Base-by-base conservation (phyloP, 2,888 invertebrate species). In the Morpho deidamia region DNA sequence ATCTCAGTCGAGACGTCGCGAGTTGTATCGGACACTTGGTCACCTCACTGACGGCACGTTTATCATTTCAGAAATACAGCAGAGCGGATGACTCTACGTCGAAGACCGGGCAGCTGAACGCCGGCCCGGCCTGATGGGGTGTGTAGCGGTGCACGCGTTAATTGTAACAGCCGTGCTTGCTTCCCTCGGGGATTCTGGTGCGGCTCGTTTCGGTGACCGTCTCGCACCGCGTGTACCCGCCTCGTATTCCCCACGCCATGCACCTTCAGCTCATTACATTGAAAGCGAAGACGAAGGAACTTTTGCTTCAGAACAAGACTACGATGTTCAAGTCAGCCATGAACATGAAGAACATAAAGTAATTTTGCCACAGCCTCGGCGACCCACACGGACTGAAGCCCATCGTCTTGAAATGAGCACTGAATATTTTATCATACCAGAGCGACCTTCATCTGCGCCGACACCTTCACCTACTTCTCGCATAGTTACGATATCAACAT, bases 401-500 rank as follows among this genome's bases (percentile, higher is more conserved):
- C 90, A 91, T 64, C 92, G 93, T 32, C 83, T 94, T 44, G 95
- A 95, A 81, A 93, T 96, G 92, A 95, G 95, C 81, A 96, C 96
- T 7, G 96, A 96, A 80, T 95, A 93, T 83, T 96, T 96, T 80
- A 90, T 95, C 65, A 91, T 96, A 67, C 95, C 95, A 37, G 90
- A 91, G 66, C 89, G 86, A 58, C 68, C 69, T 12, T 69, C 74
- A 9, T 76, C 84, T 46, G 70, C 78, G 44, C 70, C 74, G 7
- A 64, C 73, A 48, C 72, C 72, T 44, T 79, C 87, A 55, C 76
- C 62, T 64, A 80, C 77, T 62, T 79, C 74, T 63, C 84, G 67
- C 67, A 83, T 67, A 58, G 74, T 64, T 64, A 77, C 62, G 61
- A 71, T 66, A 56, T 74, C 71, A n/a, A 64, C 73, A 10, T 70